Conservation (phyloP, 2,797 vertebrate genomes). For the Okamejei kenojei region DNA sequence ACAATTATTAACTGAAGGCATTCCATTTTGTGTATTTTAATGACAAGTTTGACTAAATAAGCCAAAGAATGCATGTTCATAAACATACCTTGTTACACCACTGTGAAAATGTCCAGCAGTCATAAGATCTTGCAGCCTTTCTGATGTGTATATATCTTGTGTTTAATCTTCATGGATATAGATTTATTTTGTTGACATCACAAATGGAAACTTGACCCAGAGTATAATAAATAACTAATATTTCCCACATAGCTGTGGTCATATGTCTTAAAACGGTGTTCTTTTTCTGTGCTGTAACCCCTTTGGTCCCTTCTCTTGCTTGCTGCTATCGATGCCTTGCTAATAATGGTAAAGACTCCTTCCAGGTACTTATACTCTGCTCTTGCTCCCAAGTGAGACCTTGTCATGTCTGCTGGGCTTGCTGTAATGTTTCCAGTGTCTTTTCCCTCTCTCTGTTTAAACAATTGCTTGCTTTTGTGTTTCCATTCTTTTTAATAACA, state of each 20-base stretch:
- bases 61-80: not conserved
- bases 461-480: not conserved
- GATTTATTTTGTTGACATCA: not conserved
- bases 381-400: not conserved
- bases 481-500: not conserved
- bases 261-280: conserved; percentile 32
- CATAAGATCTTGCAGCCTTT: not conserved
- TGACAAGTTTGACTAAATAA: not conserved
- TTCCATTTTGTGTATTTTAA: not conserved
- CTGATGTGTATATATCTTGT: not conserved
- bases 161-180: not conserved
- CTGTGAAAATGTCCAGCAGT: not conserved
- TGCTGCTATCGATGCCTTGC: conserved; percentile 35
- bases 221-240: not conserved
- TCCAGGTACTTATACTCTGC: conserved; percentile 35
- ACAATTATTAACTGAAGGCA: not conserved
- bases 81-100: not conserved
- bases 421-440: not conserved
- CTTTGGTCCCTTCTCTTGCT: conserved; percentile 34
- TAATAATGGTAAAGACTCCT: conserved; percentile 29
- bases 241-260: conserved; percentile 8
- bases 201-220: not conserved
- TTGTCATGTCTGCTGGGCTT: not conserved
- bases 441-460: not conserved
- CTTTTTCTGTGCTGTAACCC: conserved; percentile 36